Conservation (phyloP, 2,888 invertebrate species). For the Prionchulus punctatus region DNA sequence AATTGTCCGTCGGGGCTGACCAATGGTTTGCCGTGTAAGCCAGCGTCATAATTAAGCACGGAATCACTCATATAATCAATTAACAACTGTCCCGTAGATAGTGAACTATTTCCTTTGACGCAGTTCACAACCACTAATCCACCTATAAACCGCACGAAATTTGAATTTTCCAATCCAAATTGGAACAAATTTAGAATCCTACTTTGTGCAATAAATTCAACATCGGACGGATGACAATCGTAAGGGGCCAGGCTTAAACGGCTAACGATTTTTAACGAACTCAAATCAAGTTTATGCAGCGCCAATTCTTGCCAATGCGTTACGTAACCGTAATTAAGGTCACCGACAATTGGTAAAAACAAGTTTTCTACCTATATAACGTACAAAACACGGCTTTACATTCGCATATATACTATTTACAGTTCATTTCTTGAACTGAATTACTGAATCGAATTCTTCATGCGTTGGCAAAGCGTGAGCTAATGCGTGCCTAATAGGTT, state of each 20-base stretch:
- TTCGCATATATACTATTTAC: too few relatives aligned
- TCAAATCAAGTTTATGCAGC: constrained; percentile 54
- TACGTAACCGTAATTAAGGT: constrained; percentile 55
- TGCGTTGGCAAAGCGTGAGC: constrained; percentile 33
- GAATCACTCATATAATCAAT: constrained; percentile 56
- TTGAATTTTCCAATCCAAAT: too few relatives aligned
- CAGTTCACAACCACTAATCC: constrained; percentile 56
- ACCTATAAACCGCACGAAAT: constrained; percentile 44
- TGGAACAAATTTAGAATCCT: constrained; percentile 37
- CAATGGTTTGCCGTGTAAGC: constrained; percentile 44
- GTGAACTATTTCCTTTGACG: constrained; percentile 22
- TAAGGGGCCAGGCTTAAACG: constrained; percentile 54
- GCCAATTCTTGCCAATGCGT: constrained; percentile 54
- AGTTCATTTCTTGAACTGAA: too few relatives aligned
- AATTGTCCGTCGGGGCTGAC: neutral
- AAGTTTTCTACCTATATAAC: constrained; percentile 29
- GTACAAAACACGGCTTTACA: too few relatives aligned
- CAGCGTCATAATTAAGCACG: constrained; percentile 47
- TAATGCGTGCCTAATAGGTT: constrained; percentile 53
- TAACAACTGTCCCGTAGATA: constrained; percentile 45
- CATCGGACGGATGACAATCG: constrained; percentile 52
- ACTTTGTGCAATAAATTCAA: constrained; percentile 56
- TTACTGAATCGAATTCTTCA: constrained; percentile 31
- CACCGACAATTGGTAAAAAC: constrained; percentile 31
- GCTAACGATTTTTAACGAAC: constrained; percentile 52